Evolutionary conservation across 2,113 vertebrate genomes (phyloP), one percentile per base, ranked within the genome.

Genomic region (Petroica traversi): DNA sequence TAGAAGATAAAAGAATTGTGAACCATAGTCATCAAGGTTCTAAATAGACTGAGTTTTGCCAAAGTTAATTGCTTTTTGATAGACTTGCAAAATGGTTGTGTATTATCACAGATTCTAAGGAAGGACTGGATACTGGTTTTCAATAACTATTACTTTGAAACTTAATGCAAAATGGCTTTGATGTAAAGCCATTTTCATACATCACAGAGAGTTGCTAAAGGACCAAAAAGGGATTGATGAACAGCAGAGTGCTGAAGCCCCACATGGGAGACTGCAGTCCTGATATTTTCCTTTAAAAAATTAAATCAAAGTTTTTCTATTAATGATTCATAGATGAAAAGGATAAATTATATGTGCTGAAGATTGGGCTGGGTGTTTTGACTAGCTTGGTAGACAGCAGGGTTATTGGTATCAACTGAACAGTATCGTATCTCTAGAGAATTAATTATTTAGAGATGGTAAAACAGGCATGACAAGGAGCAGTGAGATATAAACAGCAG

Each of bases 371-470:
- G 29, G 46, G 38, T 85, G 55, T 76, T 92, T 90, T 93, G 91
- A 80, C 43, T 51, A 41, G 49, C 34, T 62, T 68, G 29, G 63
- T 45, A 93, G 43, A 67, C 57, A 62, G 31, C 36, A 48, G 45
- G 31, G 45, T 85, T 88, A 92, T 78, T 89, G 81, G 20, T 85
- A 34, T 43, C 64, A 89, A 54, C 29, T 43, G 64, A 91, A 66
- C 13, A 34, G 38, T 85, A 55, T 62, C 2, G 0, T 59, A 59
- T 49, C 52, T 76, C 66, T 29, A 52, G 66, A 92, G 85, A 95
- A 82, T 87, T 75, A 87, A 85, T 89, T 89, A 92, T 79, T 96
- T 79, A 72, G 69, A 83, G 34, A 76, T 46, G 45, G 41, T 76
- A 85, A 88, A 92, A 72, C 15, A 73, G 31, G 45, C 46, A 72